These are phyloP conservation scores for Zeus faber DNA, from an alignment of 2,113 vertebrate species.

Conservation along the genomic window DNA sequence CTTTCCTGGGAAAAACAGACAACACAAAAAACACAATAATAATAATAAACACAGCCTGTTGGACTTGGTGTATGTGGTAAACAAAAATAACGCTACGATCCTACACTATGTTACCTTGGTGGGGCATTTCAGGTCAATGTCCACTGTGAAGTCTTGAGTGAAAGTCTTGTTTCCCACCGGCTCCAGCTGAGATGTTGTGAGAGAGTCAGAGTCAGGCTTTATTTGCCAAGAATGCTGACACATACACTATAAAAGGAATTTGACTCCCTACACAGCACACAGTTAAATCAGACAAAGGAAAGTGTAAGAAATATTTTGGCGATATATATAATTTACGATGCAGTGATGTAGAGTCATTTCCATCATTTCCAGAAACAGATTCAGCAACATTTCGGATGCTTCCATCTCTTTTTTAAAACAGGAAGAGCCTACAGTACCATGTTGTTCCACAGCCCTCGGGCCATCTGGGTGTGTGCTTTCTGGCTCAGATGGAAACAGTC, in stretches of 20 bases:
- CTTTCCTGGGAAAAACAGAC: constrained; percentile 60
- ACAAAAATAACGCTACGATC: background rate
- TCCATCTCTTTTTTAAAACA: background rate
- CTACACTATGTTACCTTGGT: constrained; percentile 73
- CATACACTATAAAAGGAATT: too few species aligned
- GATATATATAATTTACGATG: too few species aligned
- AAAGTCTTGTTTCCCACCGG: constrained; percentile 81
- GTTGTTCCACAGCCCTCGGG: constrained; percentile 87
- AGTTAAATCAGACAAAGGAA: too few species aligned
- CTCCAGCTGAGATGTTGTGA: constrained; percentile 73
- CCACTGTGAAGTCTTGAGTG: constrained; percentile 68
- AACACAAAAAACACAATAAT: constrained; percentile 18
- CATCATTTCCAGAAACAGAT: background rate
- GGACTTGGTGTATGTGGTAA: background rate
- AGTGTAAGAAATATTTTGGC: too few species aligned
- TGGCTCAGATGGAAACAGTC: constrained; percentile 89
- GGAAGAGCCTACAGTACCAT: constrained; percentile 72
- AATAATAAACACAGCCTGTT: background rate
- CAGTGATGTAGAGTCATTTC: too few species aligned
- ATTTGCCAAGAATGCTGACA: too few species aligned
- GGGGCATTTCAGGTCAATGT: constrained; percentile 78
- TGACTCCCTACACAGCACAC: too few species aligned
- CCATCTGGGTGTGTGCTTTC: constrained; percentile 85
- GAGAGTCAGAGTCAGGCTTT: too few species aligned
- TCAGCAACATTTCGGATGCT: background rate